Conservation (phyloP, 2,797 vertebrate genomes). For the Gymnocypris eckloni region DNA sequence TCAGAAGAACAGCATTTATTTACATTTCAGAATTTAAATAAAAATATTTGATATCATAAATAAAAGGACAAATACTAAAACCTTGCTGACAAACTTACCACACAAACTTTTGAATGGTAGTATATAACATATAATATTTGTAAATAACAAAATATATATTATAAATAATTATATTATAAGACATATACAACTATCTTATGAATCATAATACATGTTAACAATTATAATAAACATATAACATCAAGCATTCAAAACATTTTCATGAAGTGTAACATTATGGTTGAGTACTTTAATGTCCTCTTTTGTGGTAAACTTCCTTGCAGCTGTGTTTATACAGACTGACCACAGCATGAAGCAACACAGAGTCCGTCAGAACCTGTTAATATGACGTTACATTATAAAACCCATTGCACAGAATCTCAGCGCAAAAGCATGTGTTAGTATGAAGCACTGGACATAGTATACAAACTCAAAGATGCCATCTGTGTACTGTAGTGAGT, state of each 20-base stretch:
- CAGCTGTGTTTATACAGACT: constrained; percentile 26
- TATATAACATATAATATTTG: neutral
- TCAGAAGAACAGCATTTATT: neutral
- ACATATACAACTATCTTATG: neutral
- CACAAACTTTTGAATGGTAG: neutral
- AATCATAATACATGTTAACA: neutral
- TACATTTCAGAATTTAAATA: neutral
- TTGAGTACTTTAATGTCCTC: neutral
- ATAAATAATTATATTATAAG: neutral
- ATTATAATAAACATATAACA: constrained; percentile 10
- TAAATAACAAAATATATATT: neutral
- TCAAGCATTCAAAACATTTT: constrained; percentile 23
- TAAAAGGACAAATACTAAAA: neutral
- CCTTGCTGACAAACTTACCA: neutral
- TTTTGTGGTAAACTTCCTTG: constrained; percentile 8
- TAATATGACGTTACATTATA: constrained; percentile 30
- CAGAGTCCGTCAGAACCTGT: constrained; percentile 24
- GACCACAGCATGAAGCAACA: constrained; percentile 41
- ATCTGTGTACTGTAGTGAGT: neutral
- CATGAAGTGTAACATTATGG: constrained; percentile 10
- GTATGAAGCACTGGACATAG: constrained; percentile 20
- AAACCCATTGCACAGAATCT: constrained; percentile 33
- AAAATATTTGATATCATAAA: neutral
- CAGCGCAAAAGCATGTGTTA: constrained; percentile 41
- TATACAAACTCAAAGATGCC: neutral